Conservation (phyloP, 1,140 invertebrate species). For the Ptiloglossa arizonensis region DNA sequence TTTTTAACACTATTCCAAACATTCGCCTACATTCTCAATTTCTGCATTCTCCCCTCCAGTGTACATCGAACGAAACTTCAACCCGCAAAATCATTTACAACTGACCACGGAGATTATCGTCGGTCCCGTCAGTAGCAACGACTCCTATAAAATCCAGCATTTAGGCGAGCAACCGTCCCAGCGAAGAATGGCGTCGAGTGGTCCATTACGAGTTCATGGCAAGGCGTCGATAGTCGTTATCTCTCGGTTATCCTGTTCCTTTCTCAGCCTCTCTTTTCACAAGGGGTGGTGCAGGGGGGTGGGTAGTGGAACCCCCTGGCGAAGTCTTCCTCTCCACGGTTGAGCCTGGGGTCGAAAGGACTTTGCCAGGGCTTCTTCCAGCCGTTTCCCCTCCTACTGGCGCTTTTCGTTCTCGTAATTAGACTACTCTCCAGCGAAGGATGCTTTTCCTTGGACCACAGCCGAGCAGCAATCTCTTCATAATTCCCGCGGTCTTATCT, state of each 20-base stretch:
- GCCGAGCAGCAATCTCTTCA: slow-evolving; percentile 59
- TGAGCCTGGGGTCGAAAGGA: neutral
- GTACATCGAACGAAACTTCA: too few relatives aligned
- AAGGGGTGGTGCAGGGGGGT: too few relatives aligned
- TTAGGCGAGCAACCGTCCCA: slow-evolving; percentile 47
- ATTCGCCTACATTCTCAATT: too few relatives aligned
- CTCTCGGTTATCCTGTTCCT: slow-evolving; percentile 62
- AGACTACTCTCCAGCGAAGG: slow-evolving; percentile 56
- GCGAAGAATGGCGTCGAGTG: slow-evolving; percentile 35
- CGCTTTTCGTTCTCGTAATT: slow-evolving; percentile 53
- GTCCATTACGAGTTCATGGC: slow-evolving; percentile 70
- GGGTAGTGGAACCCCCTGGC: neutral
- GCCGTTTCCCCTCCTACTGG: neutral
- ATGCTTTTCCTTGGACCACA: slow-evolving; percentile 44
- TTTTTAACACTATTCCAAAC: too few relatives aligned
- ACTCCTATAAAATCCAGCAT: slow-evolving; percentile 57
- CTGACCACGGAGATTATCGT: neutral
- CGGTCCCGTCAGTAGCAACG: neutral
- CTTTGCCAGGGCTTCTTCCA: neutral
- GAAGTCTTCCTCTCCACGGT: neutral
- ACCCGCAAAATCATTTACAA: too few relatives aligned
- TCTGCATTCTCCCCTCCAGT: too few relatives aligned
- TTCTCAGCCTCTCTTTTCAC: slow-evolving; percentile 49
- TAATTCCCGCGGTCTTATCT: slow-evolving; percentile 60
- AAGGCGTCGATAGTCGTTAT: slow-evolving; percentile 74